These are phyloP conservation scores for Chironomus tepperi DNA, from an alignment of 1,140 invertebrate genomes.

Conservation along the genomic window DNA sequence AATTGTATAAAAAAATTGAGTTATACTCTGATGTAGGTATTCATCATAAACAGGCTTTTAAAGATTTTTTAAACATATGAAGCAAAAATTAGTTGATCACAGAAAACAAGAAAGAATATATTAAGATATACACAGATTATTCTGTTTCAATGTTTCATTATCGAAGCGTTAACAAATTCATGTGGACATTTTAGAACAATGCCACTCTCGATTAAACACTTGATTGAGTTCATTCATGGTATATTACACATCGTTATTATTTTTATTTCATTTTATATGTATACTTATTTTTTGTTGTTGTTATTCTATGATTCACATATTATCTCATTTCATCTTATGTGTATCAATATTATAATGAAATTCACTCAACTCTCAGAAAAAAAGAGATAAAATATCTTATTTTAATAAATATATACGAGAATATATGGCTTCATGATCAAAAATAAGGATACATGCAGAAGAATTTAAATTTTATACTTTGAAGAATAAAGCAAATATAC, in stretches of 20 bases:
- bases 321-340: background rate
- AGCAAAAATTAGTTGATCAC: conserved; percentile 2
- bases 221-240: conserved; percentile 24
- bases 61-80: background rate
- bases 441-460: background rate
- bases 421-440: background rate
- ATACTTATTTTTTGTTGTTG: background rate
- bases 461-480: background rate
- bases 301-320: background rate
- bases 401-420: background rate
- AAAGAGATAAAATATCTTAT: background rate
- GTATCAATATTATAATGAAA: background rate
- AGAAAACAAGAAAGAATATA: background rate
- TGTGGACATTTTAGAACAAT: conserved; percentile 26
- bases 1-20: too few species aligned
- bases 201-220: conserved; percentile 25
- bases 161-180: conserved; percentile 26
- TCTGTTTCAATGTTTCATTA: conserved; percentile 19
- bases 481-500: too few species aligned
- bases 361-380: background rate
- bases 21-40: background rate
- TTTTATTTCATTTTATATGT: background rate
- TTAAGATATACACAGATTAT: background rate
- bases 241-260: conserved; percentile 21
- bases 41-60: background rate